Percentiles rank a stretch among this genome's conserved stretches.
phyloP scores from a whole-genome alignment of 2,113 vertebrate species.

The Empidonax traillii region DNA sequence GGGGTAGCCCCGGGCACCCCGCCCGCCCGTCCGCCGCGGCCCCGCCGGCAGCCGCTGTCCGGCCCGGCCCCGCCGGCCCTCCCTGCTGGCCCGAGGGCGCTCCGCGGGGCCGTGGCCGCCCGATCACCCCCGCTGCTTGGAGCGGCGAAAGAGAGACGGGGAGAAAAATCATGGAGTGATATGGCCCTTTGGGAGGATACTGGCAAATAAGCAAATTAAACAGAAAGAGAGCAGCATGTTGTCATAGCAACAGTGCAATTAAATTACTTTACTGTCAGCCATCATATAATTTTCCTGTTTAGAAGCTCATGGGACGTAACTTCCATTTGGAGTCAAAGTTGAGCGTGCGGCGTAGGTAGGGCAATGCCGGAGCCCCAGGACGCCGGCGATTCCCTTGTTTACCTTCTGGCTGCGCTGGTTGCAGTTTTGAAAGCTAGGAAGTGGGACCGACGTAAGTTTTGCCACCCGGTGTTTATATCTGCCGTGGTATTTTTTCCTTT shows the following conservation, averaged over 20 bases:
- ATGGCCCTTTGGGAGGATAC: constrained; percentile 75
- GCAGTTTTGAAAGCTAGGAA: background rate
- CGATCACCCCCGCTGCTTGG: background rate
- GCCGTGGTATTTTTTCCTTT: background rate
- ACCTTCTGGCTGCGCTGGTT: background rate
- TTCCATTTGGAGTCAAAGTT: constrained; percentile 78
- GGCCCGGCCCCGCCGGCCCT: background rate
- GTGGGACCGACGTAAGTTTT: background rate
- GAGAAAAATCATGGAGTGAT: background rate
- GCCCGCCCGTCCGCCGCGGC: background rate
- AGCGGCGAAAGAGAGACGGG: fast-evolving
- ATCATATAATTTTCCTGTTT: constrained; percentile 86
- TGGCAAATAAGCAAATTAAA: constrained; percentile 88
- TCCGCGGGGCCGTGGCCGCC: background rate
- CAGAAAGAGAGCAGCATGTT: constrained; percentile 86
- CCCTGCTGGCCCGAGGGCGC: background rate
- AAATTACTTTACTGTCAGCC: constrained; percentile 91
- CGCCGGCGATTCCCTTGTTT: background rate
- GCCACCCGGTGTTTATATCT: background rate
- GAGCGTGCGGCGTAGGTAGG: background rate
- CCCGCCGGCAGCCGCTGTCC: background rate
- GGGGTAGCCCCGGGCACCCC: background rate
- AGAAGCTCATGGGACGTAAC: constrained; percentile 80
- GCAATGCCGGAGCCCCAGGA: background rate
- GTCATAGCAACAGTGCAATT: constrained; percentile 89